A percentile compares a stretch with the other conserved stretches of the same genome.
Conservation (phyloP, 2,113 vertebrate species). For the Lycocorax pyrrhopterus region DNA sequence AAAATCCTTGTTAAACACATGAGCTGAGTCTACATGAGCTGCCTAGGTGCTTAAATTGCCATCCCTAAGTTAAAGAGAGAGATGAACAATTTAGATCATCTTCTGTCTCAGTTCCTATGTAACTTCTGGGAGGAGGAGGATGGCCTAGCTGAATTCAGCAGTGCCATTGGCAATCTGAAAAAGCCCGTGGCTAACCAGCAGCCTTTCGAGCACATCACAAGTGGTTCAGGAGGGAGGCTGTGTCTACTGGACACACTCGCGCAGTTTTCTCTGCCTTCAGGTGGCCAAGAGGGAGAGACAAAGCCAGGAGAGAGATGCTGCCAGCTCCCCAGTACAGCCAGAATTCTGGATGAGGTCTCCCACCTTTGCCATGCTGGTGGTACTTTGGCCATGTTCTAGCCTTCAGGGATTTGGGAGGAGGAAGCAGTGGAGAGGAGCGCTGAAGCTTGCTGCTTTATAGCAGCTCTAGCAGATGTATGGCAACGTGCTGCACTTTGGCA, state of each 20-base stretch:
- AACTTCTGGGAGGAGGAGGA: background rate
- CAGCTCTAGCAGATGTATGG: slow-evolving; percentile 18
- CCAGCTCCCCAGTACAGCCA: background rate
- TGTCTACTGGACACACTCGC: background rate
- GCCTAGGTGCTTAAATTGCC: background rate
- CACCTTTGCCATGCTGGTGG: rapidly evolving
- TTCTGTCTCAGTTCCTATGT: background rate
- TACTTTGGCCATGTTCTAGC: background rate
- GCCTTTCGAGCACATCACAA: background rate
- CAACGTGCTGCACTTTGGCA: slow-evolving; percentile 23
- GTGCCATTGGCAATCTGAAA: background rate
- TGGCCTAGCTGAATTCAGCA: background rate
- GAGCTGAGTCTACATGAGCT: background rate
- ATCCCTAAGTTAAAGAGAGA: background rate
- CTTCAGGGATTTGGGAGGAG: background rate
- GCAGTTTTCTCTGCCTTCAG: background rate
- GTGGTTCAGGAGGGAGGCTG: background rate
- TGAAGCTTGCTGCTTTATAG: slow-evolving; percentile 1
- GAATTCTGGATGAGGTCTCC: background rate
- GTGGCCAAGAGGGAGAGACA: background rate
- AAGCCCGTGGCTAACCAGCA: background rate
- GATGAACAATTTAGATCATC: background rate
- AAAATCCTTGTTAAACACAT: background rate
- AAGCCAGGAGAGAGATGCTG: background rate
- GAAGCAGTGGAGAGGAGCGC: background rate